A percentile compares a stretch with the other conserved stretches of the same genome.
These are phyloP conservation scores for Heliconius ethilla DNA, from an alignment of 2,888 invertebrate genomes.

Conservation along the genomic window DNA sequence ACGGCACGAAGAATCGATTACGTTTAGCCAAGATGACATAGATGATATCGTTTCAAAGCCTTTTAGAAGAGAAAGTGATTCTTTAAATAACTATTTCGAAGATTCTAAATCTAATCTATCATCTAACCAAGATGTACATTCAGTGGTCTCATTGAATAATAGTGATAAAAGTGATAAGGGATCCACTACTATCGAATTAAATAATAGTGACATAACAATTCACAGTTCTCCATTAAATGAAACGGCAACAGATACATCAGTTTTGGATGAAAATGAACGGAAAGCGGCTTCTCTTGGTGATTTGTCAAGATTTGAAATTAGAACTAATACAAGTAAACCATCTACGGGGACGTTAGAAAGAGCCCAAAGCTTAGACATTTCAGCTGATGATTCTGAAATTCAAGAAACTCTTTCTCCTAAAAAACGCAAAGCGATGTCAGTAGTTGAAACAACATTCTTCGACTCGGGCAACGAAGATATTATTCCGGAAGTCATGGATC, in stretches of 20 bases:
- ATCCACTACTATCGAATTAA: conserved; percentile 87
- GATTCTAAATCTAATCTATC: conserved; percentile 76
- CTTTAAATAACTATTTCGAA: conserved; percentile 74
- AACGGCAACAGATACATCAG: conserved; percentile 72
- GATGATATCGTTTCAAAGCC: conserved; percentile 80
- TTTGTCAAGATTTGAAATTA: conserved; percentile 84
- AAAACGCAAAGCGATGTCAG: conserved; percentile 85
- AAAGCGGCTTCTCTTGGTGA: conserved; percentile 91
- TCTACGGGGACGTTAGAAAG: conserved; percentile 85
- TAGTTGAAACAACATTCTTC: conserved; percentile 74
- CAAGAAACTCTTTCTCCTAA: conserved; percentile 79
- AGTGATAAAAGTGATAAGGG: conserved; percentile 79
- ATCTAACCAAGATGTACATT: conserved; percentile 73
- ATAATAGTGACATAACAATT: conserved; percentile 88
- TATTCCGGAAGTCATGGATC: conserved; percentile 73
- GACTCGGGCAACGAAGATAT: conserved; percentile 70
- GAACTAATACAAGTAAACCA: conserved; percentile 71
- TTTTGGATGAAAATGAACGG: conserved; percentile 83
- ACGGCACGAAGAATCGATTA: conserved; percentile 71
- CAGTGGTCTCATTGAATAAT: conserved; percentile 72
- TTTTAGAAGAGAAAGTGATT: conserved; percentile 76
- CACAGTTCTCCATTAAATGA: conserved; percentile 85
- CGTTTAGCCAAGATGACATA: conserved; percentile 77
- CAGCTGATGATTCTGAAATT: conserved; percentile 77
- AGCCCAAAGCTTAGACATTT: conserved; percentile 90